Conservation (phyloP, 1,140 invertebrate species). For the Diachasma alloeum region DNA sequence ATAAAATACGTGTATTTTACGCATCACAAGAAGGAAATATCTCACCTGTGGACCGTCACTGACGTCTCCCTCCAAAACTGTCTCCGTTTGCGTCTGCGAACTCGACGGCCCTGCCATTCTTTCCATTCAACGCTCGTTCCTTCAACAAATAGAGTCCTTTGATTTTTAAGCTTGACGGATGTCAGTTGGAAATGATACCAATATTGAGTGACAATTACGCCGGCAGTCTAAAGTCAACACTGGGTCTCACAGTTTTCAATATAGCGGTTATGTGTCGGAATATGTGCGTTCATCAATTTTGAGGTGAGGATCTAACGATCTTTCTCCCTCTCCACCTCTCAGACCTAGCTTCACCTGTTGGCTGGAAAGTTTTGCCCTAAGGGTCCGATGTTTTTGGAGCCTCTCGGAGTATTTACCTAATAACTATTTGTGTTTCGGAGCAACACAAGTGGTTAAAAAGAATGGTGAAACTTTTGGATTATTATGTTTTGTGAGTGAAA, state of each 20-base stretch:
- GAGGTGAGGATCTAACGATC: too few relatives aligned
- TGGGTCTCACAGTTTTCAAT: too few relatives aligned
- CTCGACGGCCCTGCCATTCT: slow-evolving; percentile 44
- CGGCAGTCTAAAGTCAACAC: too few relatives aligned
- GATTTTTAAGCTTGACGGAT: not conserved
- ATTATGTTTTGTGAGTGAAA: not conserved
- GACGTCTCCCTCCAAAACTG: slow-evolving; percentile 44
- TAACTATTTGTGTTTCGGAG: not conserved
- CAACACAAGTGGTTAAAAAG: not conserved
- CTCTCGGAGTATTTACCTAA: too few relatives aligned
- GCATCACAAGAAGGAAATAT: not conserved
- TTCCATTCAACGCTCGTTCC: slow-evolving; percentile 31
- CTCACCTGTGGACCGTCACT: slow-evolving; percentile 46
- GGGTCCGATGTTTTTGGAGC: too few relatives aligned
- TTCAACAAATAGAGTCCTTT: slow-evolving; percentile 2
- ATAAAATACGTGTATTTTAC: too few relatives aligned
- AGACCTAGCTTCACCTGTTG: not conserved
- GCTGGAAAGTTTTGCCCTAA: too few relatives aligned
- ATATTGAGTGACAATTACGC: not conserved
- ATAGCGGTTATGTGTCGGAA: too few relatives aligned
- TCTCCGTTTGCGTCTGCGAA: slow-evolving; percentile 50
- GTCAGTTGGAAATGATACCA: not conserved
- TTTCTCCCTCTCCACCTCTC: too few relatives aligned
- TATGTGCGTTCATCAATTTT: too few relatives aligned
- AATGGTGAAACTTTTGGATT: not conserved